Conservation (phyloP, 2,113 vertebrate species). For the Salvelinus namaycush region DNA sequence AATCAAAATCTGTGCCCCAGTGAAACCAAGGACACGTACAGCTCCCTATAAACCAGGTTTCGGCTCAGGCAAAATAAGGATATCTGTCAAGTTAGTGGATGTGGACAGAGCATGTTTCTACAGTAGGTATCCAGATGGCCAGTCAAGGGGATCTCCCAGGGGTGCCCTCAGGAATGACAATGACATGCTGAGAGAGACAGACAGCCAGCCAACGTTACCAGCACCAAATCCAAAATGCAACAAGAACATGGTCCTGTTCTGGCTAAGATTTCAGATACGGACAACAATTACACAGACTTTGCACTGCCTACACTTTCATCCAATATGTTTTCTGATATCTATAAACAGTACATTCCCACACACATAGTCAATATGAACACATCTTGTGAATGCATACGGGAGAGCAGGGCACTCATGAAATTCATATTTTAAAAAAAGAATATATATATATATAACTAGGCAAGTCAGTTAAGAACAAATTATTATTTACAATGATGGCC, state of each 20-base stretch:
- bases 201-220: neutral
- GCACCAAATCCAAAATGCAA: neutral
- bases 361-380: neutral
- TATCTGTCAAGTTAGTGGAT: conserved; percentile 46
- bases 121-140: conserved; percentile 49
- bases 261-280: conserved; percentile 35
- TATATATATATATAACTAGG: too few relatives aligned
- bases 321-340: too few relatives aligned
- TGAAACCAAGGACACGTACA: conserved; percentile 26
- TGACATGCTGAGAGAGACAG: conserved; percentile 41
- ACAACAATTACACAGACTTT: neutral
- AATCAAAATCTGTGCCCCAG: conserved; percentile 14
- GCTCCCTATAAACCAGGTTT: conserved; percentile 15
- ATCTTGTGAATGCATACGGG: conserved; percentile 3
- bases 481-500: too few relatives aligned
- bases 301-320: too few relatives aligned
- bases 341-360: too few relatives aligned
- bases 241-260: conserved; percentile 45
- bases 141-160: conserved; percentile 54
- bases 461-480: too few relatives aligned
- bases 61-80: conserved; percentile 21
- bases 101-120: conserved; percentile 45
- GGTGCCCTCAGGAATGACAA: conserved; percentile 46
- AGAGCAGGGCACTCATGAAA: neutral
- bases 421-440: neutral